A percentile compares a stretch with the other conserved stretches of the same genome.
Conservation (phyloP, 2,113 vertebrate species). For the Gymnocephalus cernua region DNA sequence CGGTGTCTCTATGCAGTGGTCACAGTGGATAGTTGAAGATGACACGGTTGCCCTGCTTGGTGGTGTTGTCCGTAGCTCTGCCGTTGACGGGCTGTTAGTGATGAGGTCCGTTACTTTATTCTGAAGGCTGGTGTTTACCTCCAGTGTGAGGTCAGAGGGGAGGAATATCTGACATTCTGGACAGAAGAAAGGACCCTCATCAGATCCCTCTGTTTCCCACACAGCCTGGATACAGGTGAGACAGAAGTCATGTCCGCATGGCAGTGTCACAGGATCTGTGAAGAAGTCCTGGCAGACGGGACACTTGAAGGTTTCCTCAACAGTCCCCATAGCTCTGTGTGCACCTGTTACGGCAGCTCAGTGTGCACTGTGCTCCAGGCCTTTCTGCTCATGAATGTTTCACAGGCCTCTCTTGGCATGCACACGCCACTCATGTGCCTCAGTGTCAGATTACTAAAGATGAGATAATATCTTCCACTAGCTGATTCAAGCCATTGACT, state of each 20-base stretch:
- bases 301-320: conserved; percentile 75
- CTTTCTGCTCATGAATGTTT: conserved; percentile 77
- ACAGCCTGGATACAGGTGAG: conserved; percentile 80
- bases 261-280: conserved; percentile 77
- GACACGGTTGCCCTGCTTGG: conserved; percentile 7
- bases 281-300: conserved; percentile 81
- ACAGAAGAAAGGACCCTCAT: conserved; percentile 75
- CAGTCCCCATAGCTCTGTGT: conserved; percentile 67
- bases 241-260: conserved; percentile 83
- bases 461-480: conserved; percentile 37
- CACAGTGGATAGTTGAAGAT: conserved; percentile 68
- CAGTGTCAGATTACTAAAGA: conserved; percentile 76
- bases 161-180: conserved; percentile 85
- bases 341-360: conserved; percentile 36
- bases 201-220: conserved; percentile 75
- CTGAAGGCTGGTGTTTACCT: conserved; percentile 74
- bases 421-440: conserved; percentile 42
- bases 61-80: background rate
- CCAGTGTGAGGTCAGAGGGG: conserved; percentile 66
- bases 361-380: conserved; percentile 21
- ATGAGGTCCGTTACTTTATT: conserved; percentile 65
- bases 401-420: conserved; percentile 48
- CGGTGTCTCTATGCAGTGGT: conserved; percentile 81
- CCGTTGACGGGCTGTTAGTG: background rate
- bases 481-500: conserved; percentile 32